These are phyloP conservation scores for Podabrus alpinus DNA, from an alignment of 2,888 invertebrate species.

Conservation along the genomic window DNA sequence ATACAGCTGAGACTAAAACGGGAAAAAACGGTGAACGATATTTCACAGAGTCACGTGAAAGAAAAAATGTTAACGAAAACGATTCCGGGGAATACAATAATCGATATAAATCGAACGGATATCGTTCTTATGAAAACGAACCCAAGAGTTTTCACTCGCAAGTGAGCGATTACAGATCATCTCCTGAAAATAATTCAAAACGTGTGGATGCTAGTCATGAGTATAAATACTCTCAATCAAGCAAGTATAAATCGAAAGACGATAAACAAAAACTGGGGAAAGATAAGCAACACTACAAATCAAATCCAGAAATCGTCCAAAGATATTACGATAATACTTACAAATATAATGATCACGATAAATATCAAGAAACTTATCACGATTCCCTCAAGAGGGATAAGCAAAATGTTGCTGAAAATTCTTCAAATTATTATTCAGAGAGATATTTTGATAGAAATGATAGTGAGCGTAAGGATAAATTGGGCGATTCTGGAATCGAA, in stretches of 20 bases:
- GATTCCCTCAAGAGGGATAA: conserved; percentile 66
- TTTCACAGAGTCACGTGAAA: conserved; percentile 54
- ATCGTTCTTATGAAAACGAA: conserved; percentile 59
- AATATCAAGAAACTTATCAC: conserved; percentile 56
- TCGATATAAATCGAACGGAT: conserved; percentile 44
- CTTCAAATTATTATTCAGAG: conserved; percentile 48
- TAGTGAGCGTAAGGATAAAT: conserved; percentile 62
- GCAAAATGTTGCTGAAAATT: conserved; percentile 54
- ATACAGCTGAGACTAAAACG: conserved; percentile 58
- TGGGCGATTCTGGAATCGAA: conserved; percentile 80
- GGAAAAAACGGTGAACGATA: conserved; percentile 57
- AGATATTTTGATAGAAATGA: conserved; percentile 57
- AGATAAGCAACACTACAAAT: conserved; percentile 62
- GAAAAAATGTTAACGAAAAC: conserved; percentile 52
- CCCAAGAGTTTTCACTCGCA: conserved; percentile 71
- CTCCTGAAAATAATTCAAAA: conserved; percentile 59
- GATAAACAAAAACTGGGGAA: conserved; percentile 43
- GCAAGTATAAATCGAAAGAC: conserved; percentile 39
- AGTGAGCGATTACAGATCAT: conserved; percentile 63
- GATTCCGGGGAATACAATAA: conserved; percentile 41
- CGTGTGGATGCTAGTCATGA: conserved; percentile 49
- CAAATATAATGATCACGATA: conserved; percentile 54
- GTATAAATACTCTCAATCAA: conserved; percentile 37
- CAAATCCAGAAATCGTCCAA: conserved; percentile 65
- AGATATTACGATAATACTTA: conserved; percentile 53